Evolutionary conservation across 2,888 invertebrate genomes (phyloP), one percentile per base, ranked within the genome.

Genomic region (Stomorhina lunata): DNA sequence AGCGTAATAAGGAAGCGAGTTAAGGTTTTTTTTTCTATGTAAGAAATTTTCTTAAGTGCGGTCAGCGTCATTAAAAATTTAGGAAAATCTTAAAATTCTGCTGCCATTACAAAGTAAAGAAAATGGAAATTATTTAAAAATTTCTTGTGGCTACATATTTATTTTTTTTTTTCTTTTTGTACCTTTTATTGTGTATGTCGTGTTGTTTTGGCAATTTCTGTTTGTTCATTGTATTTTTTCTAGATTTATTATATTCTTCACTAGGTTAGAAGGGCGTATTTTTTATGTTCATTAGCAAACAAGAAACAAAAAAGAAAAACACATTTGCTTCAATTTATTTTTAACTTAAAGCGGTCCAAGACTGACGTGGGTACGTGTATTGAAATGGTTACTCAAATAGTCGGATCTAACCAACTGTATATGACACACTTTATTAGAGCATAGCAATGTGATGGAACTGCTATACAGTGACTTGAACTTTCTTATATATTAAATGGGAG

Each of bases 261-360:
- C 69, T 76, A 63, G 80, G 75, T 80, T 76, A 80, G 63, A 80
- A 80, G 80, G 80, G 80, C 76, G 81, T 77, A 37, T 72, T 66
- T 66, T 77, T 69, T 43, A 48, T 29, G 48, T 43, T 73, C 34
- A 29, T 77, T 53, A 55, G 34, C 78, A 61, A 73, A 78, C 45
- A 45, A 27, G n/a, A 34, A 43, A 45, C 34, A 40, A 53, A 55
- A 40, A 29, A 59, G 4, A 32, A 37, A 50, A 10, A 48, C 12
- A 22, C 27, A n/a, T 43, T 34, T 2, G 27, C 12, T 57, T 59
- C 68, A 9, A 57, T 76, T 66, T 77, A 63, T 63, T 77, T 68
- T 69, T 80, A 69, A 68, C 61, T 15, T 65, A 34, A 61, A 50
- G 17, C 34, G 34, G 7, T 68, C 3, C 22, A 40, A n/a, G 40